Conservation (phyloP, 1,140 invertebrate genomes). For the Hermatobates lingyangjiaoensis region DNA sequence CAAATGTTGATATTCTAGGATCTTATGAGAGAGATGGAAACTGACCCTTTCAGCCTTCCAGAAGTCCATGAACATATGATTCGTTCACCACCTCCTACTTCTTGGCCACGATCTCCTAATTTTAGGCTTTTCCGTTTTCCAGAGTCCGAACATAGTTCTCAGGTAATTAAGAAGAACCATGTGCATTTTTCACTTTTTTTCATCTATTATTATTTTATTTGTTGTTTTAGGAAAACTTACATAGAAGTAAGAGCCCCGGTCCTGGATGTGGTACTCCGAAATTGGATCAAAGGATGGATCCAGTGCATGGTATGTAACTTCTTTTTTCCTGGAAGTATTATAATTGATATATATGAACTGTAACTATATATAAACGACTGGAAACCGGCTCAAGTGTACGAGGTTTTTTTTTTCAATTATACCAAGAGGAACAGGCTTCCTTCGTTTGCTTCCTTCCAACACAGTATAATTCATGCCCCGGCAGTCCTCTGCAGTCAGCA, state of each 20-base stretch:
- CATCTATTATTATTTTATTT: neutral
- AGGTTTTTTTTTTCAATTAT: too few species aligned
- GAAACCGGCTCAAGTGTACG: too few species aligned
- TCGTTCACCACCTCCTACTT: slow-evolving; percentile 54
- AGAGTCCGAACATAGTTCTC: slow-evolving; percentile 18
- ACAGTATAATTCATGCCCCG: too few species aligned
- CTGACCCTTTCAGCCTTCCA: slow-evolving; percentile 49
- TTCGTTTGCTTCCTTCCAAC: too few species aligned
- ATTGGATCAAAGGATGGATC: slow-evolving; percentile 5
- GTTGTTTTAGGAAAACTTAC: neutral
- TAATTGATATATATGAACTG: neutral
- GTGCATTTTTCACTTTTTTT: neutral
- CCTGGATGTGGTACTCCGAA: slow-evolving; percentile 12
- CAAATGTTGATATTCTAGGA: slow-evolving; percentile 32
- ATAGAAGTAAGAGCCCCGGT: slow-evolving; percentile 13
- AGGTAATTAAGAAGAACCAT: slow-evolving; percentile 14
- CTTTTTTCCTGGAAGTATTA: neutral
- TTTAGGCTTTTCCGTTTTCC: slow-evolving; percentile 23
- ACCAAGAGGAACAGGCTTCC: too few species aligned
- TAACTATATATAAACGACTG: neutral
- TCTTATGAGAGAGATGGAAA: slow-evolving; percentile 37
- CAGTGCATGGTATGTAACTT: neutral
- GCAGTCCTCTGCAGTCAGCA: too few species aligned
- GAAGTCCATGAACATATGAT: slow-evolving; percentile 69
- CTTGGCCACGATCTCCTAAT: slow-evolving; percentile 33